Conservation (phyloP, 1,140 invertebrate species). For the Drosophila mayri region DNA sequence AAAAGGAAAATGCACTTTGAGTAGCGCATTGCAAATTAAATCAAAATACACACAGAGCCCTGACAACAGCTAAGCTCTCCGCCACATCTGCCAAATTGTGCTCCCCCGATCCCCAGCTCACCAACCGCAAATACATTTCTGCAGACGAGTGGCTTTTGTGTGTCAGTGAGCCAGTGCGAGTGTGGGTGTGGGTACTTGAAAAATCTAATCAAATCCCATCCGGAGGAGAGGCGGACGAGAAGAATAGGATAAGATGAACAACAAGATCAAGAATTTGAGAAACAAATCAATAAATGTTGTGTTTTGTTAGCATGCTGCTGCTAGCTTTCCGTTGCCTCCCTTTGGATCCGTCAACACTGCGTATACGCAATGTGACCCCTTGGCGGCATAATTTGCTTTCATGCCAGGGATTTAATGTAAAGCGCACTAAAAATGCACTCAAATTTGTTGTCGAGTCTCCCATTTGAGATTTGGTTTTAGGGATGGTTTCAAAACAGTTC, state of each 20-base stretch:
- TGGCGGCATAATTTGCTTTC: constrained; percentile 1
- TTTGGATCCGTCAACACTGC: constrained; percentile 38
- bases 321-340: not conserved
- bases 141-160: constrained; percentile 47
- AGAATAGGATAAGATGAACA: constrained; percentile 31
- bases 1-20: constrained; percentile 55
- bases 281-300: constrained; percentile 67
- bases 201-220: constrained; percentile 71
- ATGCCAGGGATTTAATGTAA: constrained; percentile 8
- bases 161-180: constrained; percentile 10
- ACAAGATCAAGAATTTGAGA: constrained; percentile 65
- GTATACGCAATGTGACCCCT: constrained; percentile 56
- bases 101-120: constrained; percentile 17
- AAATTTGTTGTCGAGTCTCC: not conserved
- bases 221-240: constrained; percentile 13
- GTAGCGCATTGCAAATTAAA: constrained; percentile 66
- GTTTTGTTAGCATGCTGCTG: constrained; percentile 18
- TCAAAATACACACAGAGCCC: constrained; percentile 68
- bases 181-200: constrained; percentile 31
- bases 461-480: not conserved
- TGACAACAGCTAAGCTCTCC: constrained; percentile 54
- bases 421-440: constrained; percentile 15
- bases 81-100: constrained; percentile 19
- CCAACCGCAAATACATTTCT: constrained; percentile 60
- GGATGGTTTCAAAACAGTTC: not conserved